These are phyloP conservation scores for Drosophila mimica DNA, from an alignment of 2,888 invertebrate genomes.

Conservation along the genomic window DNA sequence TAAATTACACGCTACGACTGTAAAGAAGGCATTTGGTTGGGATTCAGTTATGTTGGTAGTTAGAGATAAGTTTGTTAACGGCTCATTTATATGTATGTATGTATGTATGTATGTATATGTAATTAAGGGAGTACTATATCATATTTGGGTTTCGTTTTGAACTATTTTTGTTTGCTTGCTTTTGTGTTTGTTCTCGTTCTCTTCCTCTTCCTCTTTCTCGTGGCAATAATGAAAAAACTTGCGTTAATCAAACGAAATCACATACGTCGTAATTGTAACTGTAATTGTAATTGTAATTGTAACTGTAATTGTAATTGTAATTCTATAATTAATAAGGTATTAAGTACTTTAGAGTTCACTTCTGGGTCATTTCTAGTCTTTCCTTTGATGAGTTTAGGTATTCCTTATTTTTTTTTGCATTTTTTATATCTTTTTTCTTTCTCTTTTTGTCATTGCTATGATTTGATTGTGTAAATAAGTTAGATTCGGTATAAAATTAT, in stretches of 20 bases:
- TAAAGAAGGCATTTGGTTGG: slow-evolving; percentile 65
- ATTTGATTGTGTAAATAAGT: slow-evolving; percentile 60
- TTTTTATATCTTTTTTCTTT: background rate
- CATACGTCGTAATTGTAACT: background rate
- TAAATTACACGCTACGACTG: slow-evolving; percentile 49
- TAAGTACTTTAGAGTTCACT: slow-evolving; percentile 25
- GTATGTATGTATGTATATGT: slow-evolving; percentile 3
- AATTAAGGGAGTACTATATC: slow-evolving; percentile 9
- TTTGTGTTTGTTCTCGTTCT: slow-evolving; percentile 12
- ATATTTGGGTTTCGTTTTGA: slow-evolving; percentile 41
- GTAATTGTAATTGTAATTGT: background rate
- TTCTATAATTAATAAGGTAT: slow-evolving; percentile 35
- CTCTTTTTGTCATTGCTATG: slow-evolving; percentile 2
- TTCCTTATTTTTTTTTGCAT: background rate
- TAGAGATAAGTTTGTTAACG: slow-evolving; percentile 25
- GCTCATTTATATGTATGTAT: slow-evolving; percentile 1
- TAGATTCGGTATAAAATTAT: slow-evolving; percentile 14
- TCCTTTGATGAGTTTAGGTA: background rate
- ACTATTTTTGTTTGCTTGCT: slow-evolving; percentile 40
- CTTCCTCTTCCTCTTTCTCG: background rate
- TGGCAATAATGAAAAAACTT: slow-evolving; percentile 22
- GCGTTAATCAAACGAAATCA: slow-evolving; percentile 21
- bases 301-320: background rate
- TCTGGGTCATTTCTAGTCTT: slow-evolving; percentile 11
- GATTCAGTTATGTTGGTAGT: slow-evolving; percentile 39